Percentiles rank a stretch among this genome's conserved stretches.
Evolutionary conservation across 92 coral and sea anemone species (phyloP).

Genomic region (Siderastrea radians): DNA sequence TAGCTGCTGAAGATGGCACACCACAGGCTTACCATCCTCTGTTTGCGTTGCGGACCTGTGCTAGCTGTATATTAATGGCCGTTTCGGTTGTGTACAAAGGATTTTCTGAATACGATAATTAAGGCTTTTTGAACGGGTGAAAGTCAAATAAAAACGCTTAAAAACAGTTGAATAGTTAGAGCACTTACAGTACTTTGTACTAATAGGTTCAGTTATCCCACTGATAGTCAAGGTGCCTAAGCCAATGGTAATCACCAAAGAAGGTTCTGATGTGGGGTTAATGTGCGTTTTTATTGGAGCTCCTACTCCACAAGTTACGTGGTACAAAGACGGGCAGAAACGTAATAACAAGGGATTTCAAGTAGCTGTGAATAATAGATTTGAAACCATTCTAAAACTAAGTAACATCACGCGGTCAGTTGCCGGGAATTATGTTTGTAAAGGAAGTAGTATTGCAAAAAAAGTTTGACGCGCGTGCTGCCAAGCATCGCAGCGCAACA

Average conservation of each 20-base stretch:
- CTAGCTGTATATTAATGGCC: no score
- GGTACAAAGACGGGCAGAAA: conserved; percentile 64
- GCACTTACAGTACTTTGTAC: neutral
- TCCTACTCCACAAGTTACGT: conserved; percentile 61
- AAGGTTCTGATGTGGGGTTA: conserved; percentile 54
- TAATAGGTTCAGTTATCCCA: conserved; percentile 27
- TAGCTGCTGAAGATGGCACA: no score
- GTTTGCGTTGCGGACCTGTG: no score
- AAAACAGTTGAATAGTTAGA: neutral
- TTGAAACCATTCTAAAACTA: conserved; percentile 47
- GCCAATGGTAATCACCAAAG: conserved; percentile 24
- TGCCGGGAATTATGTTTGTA: conserved; percentile 68
- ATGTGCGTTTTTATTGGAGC: conserved; percentile 66
- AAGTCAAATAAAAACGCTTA: no score
- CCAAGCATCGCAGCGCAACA: no score
- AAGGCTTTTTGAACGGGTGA: no score
- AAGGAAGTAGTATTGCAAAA: conserved; percentile 61
- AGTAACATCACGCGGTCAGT: conserved; percentile 13
- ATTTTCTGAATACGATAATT: no score
- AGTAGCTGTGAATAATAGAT: conserved; percentile 1
- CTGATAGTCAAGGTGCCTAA: conserved; percentile 35
- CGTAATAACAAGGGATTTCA: neutral
- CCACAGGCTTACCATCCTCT: no score
- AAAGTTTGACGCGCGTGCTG: neutral
- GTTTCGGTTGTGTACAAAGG: no score